Conservation (phyloP, 2,113 vertebrate genomes). For the Progne subis region DNA sequence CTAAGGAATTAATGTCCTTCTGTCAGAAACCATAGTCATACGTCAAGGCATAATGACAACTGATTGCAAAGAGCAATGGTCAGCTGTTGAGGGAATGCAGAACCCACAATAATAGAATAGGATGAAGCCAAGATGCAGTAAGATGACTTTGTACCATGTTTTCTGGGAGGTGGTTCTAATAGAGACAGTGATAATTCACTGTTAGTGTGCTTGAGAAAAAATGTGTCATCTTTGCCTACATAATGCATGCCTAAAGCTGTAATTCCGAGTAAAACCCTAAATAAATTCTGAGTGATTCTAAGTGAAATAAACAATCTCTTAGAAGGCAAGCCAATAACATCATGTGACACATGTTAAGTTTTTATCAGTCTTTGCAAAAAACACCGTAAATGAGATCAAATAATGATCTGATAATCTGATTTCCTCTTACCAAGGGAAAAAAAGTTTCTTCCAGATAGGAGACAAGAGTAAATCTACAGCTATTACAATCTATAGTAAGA, state of each 20-base stretch:
- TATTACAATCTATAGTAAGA: background rate
- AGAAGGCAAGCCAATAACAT: background rate
- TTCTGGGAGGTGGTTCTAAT: background rate
- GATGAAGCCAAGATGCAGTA: background rate
- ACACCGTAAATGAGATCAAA: background rate
- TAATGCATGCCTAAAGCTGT: background rate
- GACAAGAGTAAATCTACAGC: background rate
- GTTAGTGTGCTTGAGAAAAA: background rate
- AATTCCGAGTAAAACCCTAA: background rate
- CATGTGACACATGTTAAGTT: background rate
- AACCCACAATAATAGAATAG: background rate
- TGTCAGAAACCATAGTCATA: background rate
- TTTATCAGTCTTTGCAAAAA: background rate
- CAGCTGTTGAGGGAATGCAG: background rate
- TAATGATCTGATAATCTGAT: background rate
- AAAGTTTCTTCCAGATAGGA: background rate
- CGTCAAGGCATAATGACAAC: background rate
- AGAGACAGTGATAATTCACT: accelerated
- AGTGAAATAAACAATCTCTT: background rate
- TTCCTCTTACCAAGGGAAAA: background rate
- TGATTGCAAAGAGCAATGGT: background rate
- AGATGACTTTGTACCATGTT: background rate
- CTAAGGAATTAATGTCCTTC: background rate
- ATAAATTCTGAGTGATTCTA: background rate
- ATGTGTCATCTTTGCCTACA: background rate